phyloP scores from a whole-genome alignment of 1,140 invertebrate species.

The Gryon sp. region DNA sequence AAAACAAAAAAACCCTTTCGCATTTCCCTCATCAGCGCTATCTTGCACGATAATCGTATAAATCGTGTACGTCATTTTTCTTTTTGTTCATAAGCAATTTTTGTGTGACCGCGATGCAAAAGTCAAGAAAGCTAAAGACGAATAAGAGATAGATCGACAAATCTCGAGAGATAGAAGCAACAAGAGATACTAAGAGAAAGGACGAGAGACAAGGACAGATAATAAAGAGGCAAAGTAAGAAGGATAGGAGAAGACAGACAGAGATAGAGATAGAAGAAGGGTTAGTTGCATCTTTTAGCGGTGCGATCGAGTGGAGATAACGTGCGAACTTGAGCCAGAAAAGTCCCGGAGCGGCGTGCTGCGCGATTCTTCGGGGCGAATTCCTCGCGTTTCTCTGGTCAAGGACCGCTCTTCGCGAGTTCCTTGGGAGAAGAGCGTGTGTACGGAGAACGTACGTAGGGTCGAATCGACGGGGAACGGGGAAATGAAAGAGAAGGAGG shows the following conservation, averaged over 20 bases:
- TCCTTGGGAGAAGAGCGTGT: conserved; percentile 63
- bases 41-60: conserved; percentile 44
- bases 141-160: too few relatives aligned
- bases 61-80: conserved; percentile 38
- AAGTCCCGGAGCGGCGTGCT: conserved; percentile 57
- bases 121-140: neutral
- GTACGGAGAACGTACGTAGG: conserved; percentile 25
- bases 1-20: conserved; percentile 4
- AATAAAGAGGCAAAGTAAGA: conserved; percentile 1
- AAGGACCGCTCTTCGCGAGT: conserved; percentile 68
- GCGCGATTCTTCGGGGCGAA: conserved; percentile 64
- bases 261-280: conserved; percentile 17
- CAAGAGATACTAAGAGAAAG: too few relatives aligned
- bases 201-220: too few relatives aligned
- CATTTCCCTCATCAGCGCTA: conserved; percentile 22
- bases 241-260: neutral
- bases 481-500: too few relatives aligned
- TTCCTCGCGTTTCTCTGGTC: conserved; percentile 72
- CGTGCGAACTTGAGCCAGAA: conserved; percentile 66
- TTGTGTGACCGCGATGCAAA: conserved; percentile 11
- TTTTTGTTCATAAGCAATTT: conserved; percentile 47
- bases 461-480: conserved; percentile 2
- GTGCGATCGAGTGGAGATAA: conserved; percentile 61
- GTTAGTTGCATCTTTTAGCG: conserved; percentile 57
- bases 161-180: neutral